phyloP scores from a whole-genome alignment of 2,113 vertebrate species.

The Isurus oxyrinchus region DNA sequence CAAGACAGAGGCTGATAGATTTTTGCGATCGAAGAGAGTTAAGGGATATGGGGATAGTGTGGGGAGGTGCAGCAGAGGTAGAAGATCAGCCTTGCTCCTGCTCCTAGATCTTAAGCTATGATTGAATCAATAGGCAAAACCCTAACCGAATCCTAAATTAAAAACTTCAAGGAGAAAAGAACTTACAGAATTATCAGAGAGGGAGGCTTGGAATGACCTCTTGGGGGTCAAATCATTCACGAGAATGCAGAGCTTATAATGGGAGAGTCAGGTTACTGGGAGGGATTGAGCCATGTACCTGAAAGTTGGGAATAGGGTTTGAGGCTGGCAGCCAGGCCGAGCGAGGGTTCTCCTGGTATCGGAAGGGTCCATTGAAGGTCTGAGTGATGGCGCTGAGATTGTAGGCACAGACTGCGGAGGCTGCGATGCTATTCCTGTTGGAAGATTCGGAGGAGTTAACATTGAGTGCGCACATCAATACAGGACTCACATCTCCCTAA shows the following conservation, averaged over 20 bases:
- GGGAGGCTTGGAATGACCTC: background rate
- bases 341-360: conserved; percentile 91
- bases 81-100: no score
- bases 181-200: background rate
- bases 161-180: background rate
- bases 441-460: background rate
- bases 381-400: conserved; percentile 95
- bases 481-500: background rate
- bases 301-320: conserved; percentile 90
- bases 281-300: conserved; percentile 57
- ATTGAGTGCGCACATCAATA: background rate
- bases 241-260: background rate
- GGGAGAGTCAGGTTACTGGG: background rate
- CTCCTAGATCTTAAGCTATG: no score
- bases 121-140: background rate
- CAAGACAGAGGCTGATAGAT: no score
- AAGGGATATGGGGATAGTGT: no score
- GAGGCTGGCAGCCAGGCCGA: conserved; percentile 87
- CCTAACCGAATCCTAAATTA: background rate
- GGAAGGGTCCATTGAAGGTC: conserved; percentile 90
- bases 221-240: background rate
- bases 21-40: no score
- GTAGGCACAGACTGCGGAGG: conserved; percentile 93
- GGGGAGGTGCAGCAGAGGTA: no score
- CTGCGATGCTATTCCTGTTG: conserved; percentile 91